Evolutionary conservation across 2,888 invertebrate species (phyloP), one percentile per base, ranked within the genome.

Genomic region (Dendrolimus pini): DNA sequence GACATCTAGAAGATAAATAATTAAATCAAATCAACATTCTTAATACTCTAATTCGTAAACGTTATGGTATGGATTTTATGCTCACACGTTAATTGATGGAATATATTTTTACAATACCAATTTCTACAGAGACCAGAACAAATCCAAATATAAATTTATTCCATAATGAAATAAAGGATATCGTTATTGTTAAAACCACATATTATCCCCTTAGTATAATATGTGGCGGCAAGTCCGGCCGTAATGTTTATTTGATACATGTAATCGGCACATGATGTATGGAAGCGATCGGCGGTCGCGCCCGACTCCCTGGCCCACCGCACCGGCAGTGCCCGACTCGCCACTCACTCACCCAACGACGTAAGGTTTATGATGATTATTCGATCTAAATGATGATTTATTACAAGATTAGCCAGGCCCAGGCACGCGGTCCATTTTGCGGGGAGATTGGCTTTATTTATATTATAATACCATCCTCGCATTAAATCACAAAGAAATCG

Each of bases 201-300:
- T 71, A 72, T 74, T 78, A 73, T 76, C 70, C 75, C 73, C 70
- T 30, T 61, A 64, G 65, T 72, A 77, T 80, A 75, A 80, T 78
- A 78, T 78, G 80, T 76, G 77, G 80, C 71, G 78, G 77, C 77
- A 73, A 77, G 78, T 80, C 77, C 76, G 69, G 69, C 6, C 74
- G 78, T 86, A 88, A 88, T 87, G 85, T 85, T 83, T 87, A 86
- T 89, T 89, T 88, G 86, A 89, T 89, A 85, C 85, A 79, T 82
- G 85, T 86, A 87, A 88, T 88, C 84, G 82, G 75, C 77, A 77
- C 82, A 82, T 89, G 88, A 89, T 88, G 84, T 83, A 89, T 87
- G 83, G 77, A 80, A 69, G 71, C 75, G 65, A 63, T 62, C 61
- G 63, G 54, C 60, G 58, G 53, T 54, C 53, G 60, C 53, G 58